A percentile compares a stretch with the other conserved stretches of the same genome.
Evolutionary conservation across 2,888 invertebrate species (phyloP).

Genomic region (Cremastinae sp.): DNA sequence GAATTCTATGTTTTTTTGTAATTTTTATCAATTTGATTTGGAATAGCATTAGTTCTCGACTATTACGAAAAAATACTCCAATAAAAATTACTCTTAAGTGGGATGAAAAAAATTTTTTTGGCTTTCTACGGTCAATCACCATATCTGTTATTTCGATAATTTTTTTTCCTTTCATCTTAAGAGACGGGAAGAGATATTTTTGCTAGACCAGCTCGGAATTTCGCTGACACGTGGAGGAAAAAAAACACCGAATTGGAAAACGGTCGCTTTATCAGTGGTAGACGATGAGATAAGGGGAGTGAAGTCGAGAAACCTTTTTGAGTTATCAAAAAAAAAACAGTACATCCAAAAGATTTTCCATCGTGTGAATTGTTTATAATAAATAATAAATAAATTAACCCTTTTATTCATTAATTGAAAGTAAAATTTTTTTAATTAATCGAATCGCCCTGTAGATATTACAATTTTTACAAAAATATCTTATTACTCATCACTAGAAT

Average conservation of each 20-base stretch:
- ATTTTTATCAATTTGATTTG: too few species aligned
- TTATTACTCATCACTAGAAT: too few species aligned
- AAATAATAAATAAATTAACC: too few species aligned
- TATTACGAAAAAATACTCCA: too few species aligned
- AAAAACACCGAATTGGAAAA: constrained; percentile 20
- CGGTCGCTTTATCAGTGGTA: constrained; percentile 39
- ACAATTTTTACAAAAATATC: too few species aligned
- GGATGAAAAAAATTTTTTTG: not conserved
- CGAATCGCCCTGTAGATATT: too few species aligned
- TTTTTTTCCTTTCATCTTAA: not conserved
- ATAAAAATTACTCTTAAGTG: too few species aligned
- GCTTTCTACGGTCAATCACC: not conserved
- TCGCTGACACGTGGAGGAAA: constrained; percentile 12
- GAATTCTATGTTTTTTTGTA: too few species aligned
- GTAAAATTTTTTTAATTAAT: too few species aligned
- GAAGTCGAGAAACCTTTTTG: constrained; percentile 29
- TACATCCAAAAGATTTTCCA: constrained; percentile 40
- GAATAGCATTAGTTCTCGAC: not conserved
- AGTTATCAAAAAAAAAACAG: constrained; percentile 35
- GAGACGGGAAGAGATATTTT: constrained; percentile 7
- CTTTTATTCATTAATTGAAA: too few species aligned
- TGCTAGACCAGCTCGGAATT: constrained; percentile 7
- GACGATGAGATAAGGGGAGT: constrained; percentile 44
- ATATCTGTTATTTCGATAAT: not conserved
- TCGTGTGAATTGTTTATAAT: too few species aligned